Percentiles rank a stretch among this genome's conserved stretches.
These are phyloP conservation scores for Urophycis tenuis DNA, from an alignment of 2,797 vertebrate species.

Conservation along the genomic window DNA sequence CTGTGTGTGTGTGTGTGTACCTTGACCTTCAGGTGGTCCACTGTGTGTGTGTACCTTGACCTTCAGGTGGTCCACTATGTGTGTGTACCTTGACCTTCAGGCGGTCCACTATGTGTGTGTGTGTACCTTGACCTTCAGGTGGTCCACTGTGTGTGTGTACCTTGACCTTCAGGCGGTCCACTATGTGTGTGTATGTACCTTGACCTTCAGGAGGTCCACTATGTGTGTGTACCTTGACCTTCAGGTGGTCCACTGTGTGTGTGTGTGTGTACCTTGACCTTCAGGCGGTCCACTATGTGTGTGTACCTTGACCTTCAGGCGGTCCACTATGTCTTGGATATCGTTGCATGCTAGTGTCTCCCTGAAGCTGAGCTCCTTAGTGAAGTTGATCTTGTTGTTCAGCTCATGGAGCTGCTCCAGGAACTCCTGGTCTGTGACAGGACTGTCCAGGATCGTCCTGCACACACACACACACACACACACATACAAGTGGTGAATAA, in stretches of 20 bases:
- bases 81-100: too few relatives aligned
- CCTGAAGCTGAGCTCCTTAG: slow-evolving; percentile 88
- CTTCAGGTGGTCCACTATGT: too few relatives aligned
- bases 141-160: background rate
- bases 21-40: too few relatives aligned
- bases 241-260: slow-evolving; percentile 76
- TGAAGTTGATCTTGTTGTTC: slow-evolving; percentile 87
- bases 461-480: background rate
- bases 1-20: too few relatives aligned
- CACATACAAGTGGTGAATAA: background rate
- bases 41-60: too few relatives aligned
- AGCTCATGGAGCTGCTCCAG: slow-evolving; percentile 90
- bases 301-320: slow-evolving; percentile 84
- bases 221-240: slow-evolving; percentile 75
- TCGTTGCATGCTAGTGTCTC: slow-evolving; percentile 88
- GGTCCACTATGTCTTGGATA: slow-evolving; percentile 85
- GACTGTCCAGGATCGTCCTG: slow-evolving; percentile 83
- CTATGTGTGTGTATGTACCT: background rate
- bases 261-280: slow-evolving; percentile 74
- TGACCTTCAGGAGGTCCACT: too few relatives aligned
- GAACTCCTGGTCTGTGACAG: slow-evolving; percentile 85
- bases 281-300: slow-evolving; percentile 78
- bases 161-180: too few relatives aligned
- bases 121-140: too few relatives aligned
- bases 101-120: too few relatives aligned